phyloP scores from a whole-genome alignment of 2,888 invertebrate species.

The Dolomedes plantarius region DNA sequence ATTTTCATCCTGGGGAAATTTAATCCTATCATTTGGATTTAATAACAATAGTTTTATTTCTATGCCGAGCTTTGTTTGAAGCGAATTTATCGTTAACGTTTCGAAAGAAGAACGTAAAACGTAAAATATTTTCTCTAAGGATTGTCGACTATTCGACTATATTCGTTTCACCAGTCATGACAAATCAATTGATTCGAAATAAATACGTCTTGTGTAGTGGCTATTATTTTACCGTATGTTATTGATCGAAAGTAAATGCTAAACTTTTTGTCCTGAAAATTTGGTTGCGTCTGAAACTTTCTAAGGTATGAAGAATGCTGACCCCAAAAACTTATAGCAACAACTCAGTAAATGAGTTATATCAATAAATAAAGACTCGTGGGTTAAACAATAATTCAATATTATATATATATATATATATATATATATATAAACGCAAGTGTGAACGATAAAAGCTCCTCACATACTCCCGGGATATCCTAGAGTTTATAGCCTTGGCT shows the following conservation, averaged over 20 bases:
- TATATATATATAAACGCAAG: too few species aligned
- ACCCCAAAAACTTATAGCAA: too few species aligned
- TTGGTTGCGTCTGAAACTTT: too few species aligned
- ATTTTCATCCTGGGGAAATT: not conserved
- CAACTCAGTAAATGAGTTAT: too few species aligned
- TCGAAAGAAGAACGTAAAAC: slow-evolving; percentile 21
- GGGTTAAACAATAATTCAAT: too few species aligned
- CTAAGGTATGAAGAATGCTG: too few species aligned
- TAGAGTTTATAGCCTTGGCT: too few species aligned
- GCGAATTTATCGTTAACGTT: slow-evolving; percentile 11
- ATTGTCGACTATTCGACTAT: slow-evolving; percentile 24
- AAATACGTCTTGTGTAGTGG: slow-evolving; percentile 14
- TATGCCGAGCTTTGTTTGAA: not conserved
- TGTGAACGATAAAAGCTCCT: too few species aligned
- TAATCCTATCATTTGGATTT: slow-evolving; percentile 10
- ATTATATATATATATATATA: too few species aligned
- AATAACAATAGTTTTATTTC: slow-evolving; percentile 12
- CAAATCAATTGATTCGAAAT: slow-evolving; percentile 48
- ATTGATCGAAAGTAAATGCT: not conserved
- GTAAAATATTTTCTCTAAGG: slow-evolving; percentile 39
- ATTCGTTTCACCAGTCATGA: slow-evolving; percentile 21
- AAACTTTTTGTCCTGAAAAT: too few species aligned
- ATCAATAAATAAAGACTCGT: too few species aligned
- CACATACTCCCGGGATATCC: too few species aligned
- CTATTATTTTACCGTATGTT: slow-evolving; percentile 6